phyloP scores from a whole-genome alignment of 1,140 invertebrate genomes.

The Bombus cullumanus region DNA sequence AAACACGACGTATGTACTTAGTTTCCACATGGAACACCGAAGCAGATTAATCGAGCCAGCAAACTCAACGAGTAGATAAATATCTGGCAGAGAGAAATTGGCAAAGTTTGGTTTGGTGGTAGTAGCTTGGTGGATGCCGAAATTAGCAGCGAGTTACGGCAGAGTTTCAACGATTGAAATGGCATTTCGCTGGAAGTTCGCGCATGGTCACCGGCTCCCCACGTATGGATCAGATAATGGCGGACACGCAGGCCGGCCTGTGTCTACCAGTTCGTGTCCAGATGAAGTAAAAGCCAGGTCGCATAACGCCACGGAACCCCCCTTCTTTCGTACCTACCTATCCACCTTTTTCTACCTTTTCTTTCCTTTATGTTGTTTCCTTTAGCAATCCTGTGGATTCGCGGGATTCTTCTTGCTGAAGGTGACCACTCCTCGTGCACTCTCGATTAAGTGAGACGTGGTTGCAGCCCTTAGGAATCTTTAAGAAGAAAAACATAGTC shows the following conservation, averaged over 20 bases:
- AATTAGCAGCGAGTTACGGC: not conserved
- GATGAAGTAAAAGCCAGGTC: conserved; percentile 61
- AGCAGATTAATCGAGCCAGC: not conserved
- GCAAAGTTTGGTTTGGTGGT: not conserved
- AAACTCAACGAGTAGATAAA: not conserved
- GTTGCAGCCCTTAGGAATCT: conserved; percentile 37
- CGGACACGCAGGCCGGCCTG: conserved; percentile 52
- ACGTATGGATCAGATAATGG: conserved; percentile 66
- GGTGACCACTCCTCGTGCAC: not conserved
- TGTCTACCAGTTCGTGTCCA: conserved; percentile 59
- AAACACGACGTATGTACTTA: too few species aligned
- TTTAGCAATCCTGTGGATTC: not conserved
- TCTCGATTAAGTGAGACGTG: conserved; percentile 67
- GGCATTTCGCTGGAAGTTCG: conserved; percentile 21
- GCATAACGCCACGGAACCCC: conserved; percentile 45
- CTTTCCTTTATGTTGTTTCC: not conserved
- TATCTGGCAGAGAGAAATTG: not conserved
- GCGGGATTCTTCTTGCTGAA: not conserved
- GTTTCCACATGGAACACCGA: not conserved
- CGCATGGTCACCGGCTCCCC: conserved; percentile 49
- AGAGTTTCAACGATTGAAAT: conserved; percentile 33
- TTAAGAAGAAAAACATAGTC: not conserved
- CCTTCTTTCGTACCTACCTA: conserved; percentile 3
- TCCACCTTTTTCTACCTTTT: not conserved
- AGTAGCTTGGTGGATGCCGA: not conserved